A percentile compares a stretch with the other conserved stretches of the same genome.
Evolutionary conservation across 2,888 invertebrate genomes (phyloP).

Genomic region (Helicoverpa assulta): DNA sequence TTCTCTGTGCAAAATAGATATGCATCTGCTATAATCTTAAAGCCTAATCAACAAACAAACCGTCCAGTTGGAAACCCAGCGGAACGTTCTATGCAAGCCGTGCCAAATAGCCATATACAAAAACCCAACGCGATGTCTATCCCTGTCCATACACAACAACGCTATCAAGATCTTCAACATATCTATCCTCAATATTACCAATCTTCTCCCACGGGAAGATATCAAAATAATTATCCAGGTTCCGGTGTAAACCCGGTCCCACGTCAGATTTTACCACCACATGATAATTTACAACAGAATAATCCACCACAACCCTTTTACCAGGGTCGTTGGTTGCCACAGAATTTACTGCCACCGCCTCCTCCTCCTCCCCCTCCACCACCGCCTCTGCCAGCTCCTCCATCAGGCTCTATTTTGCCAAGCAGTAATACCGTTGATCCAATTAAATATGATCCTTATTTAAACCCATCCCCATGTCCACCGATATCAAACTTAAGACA

Average conservation of each 20-base stretch:
- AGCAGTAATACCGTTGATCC: not conserved
- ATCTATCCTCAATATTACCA: slow-evolving; percentile 17
- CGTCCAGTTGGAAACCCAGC: not conserved
- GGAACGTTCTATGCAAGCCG: not conserved
- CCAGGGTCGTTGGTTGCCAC: slow-evolving; percentile 22
- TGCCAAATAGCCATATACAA: not conserved
- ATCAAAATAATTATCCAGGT: slow-evolving; percentile 13
- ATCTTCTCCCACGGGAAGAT: slow-evolving; percentile 14
- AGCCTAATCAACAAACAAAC: slow-evolving; percentile 22
- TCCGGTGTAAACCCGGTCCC: not conserved
- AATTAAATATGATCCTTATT: not conserved
- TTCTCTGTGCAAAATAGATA: slow-evolving; percentile 22
- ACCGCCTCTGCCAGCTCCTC: slow-evolving; percentile 4
- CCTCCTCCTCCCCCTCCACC: not conserved
- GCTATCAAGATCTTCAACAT: slow-evolving; percentile 1
- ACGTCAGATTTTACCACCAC: slow-evolving; percentile 4
- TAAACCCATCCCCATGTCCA: not conserved
- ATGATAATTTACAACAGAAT: slow-evolving; percentile 8
- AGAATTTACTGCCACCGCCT: slow-evolving; percentile 6
- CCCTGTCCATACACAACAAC: slow-evolving; percentile 9
- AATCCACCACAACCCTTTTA: slow-evolving; percentile 14
- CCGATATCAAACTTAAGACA: not conserved
- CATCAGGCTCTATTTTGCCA: not conserved
- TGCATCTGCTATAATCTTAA: slow-evolving; percentile 34
- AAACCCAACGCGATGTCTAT: slow-evolving; percentile 2